These are phyloP conservation scores for Pollenia angustigena DNA, from an alignment of 2,888 invertebrate species.

Conservation along the genomic window DNA sequence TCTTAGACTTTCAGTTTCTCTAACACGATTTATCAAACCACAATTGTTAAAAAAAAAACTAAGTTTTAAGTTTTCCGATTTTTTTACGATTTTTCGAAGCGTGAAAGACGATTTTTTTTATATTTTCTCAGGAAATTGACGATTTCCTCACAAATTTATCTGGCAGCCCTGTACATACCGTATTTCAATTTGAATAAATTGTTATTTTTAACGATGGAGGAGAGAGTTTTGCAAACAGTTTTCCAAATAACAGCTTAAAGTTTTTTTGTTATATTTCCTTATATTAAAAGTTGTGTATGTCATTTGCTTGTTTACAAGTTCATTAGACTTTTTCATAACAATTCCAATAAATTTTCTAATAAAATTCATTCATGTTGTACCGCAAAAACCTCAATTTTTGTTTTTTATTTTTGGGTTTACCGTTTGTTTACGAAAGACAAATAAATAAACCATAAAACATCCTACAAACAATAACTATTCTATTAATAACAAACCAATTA, in stretches of 20 bases:
- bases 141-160: too few relatives aligned
- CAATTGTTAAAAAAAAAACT: too few relatives aligned
- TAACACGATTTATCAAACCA: too few relatives aligned
- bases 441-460: constrained; percentile 40
- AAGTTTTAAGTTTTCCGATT: too few relatives aligned
- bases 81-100: too few relatives aligned
- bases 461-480: constrained; percentile 30
- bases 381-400: constrained; percentile 52
- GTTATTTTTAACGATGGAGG: neutral
- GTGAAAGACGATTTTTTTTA: too few relatives aligned
- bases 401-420: constrained; percentile 9
- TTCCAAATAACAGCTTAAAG: too few relatives aligned
- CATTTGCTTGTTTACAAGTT: constrained; percentile 23
- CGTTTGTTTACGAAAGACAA: constrained; percentile 17
- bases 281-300: neutral
- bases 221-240: neutral
- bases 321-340: constrained; percentile 43
- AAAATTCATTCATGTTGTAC: constrained; percentile 59
- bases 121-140: too few relatives aligned
- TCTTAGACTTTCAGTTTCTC: too few relatives aligned
- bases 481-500: neutral
- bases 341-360: neutral
- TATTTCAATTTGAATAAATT: neutral
- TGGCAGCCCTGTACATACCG: too few relatives aligned
- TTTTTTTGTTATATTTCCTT: neutral